A percentile compares a stretch with the other conserved stretches of the same genome.
Conservation (phyloP, 2,113 vertebrate species). For the Leptobrachium ailaonicum region DNA sequence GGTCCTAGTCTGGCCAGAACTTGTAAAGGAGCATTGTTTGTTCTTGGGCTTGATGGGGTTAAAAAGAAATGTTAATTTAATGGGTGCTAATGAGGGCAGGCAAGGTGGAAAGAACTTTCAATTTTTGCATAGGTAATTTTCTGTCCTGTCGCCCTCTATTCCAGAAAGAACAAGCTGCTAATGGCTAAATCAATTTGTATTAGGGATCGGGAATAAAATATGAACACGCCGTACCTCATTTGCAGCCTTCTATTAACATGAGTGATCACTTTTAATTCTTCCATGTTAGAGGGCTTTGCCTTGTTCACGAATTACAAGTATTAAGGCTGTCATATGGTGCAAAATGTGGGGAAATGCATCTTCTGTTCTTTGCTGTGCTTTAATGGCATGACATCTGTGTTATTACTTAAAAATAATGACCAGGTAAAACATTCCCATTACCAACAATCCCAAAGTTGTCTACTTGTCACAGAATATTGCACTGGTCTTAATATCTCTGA, state of each 20-base stretch:
- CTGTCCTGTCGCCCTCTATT: conserved; percentile 17
- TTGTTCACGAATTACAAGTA: not conserved
- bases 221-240: not conserved
- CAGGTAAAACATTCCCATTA: too few relatives aligned
- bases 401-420: too few relatives aligned
- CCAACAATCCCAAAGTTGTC: too few relatives aligned
- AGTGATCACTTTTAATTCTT: conserved; percentile 8
- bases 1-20: not conserved
- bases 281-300: not conserved
- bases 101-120: conserved; percentile 3
- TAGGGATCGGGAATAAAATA: conserved; percentile 26
- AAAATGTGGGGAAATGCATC: too few relatives aligned
- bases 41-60: conserved; percentile 11
- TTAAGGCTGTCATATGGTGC: too few relatives aligned
- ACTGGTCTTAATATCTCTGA: too few relatives aligned
- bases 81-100: conserved; percentile 3
- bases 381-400: too few relatives aligned
- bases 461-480: too few relatives aligned
- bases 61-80: not conserved
- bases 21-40: not conserved
- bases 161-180: conserved; percentile 17
- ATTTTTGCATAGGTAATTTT: conserved; percentile 38
- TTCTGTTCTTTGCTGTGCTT: too few relatives aligned
- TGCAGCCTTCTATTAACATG: conserved; percentile 1
- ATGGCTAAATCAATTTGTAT: conserved; percentile 34